Evolutionary conservation across 2,113 vertebrate species (phyloP).

Genomic region (Limanda limanda): DNA sequence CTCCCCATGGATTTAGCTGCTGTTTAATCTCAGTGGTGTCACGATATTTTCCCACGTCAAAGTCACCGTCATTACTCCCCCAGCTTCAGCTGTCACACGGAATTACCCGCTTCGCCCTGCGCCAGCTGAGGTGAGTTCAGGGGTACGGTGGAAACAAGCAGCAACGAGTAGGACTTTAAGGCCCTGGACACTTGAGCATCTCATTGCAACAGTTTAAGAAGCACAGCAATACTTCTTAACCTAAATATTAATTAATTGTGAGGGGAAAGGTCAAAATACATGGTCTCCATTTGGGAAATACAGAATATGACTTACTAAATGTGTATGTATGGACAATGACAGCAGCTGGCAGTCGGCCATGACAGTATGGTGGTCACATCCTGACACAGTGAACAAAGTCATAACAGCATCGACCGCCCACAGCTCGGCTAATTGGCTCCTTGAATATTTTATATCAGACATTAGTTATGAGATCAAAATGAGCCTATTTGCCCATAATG

Average conservation of each 20-base stretch:
- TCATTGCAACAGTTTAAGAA: no score
- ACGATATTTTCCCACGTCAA: constrained; percentile 66
- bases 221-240: not conserved
- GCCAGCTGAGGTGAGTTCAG: constrained; percentile 38
- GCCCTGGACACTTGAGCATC: no score
- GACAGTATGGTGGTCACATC: constrained; percentile 19
- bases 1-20: constrained; percentile 69
- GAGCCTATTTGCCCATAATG: constrained; percentile 51
- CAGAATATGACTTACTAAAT: not conserved
- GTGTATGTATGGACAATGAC: not conserved
- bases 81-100: constrained; percentile 52
- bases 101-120: constrained; percentile 54
- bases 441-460: constrained; percentile 72
- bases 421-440: constrained; percentile 58
- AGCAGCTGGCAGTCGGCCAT: constrained; percentile 3
- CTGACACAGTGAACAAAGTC: constrained; percentile 23
- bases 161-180: not conserved
- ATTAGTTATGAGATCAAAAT: constrained; percentile 59
- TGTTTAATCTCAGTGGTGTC: constrained; percentile 73
- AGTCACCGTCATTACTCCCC: constrained; percentile 55
- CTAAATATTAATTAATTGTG: not conserved
- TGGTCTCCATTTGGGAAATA: not conserved
- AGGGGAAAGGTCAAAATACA: not conserved
- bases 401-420: constrained; percentile 40
- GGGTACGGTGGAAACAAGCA: constrained; percentile 9